Base-by-base conservation (phyloP, 2,113 vertebrate genomes). In the Apistogramma diplotaenia region DNA sequence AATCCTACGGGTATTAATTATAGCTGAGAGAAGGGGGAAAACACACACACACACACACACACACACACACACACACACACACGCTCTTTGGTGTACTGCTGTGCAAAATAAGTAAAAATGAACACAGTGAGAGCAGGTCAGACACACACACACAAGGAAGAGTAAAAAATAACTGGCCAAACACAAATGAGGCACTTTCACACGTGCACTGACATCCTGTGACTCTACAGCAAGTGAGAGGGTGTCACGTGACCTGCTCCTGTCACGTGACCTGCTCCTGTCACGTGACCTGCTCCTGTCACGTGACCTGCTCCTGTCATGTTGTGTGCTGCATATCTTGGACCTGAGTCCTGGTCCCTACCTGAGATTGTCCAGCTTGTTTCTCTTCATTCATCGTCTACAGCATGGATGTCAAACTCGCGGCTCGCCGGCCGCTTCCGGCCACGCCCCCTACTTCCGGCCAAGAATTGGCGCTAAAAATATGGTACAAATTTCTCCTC, bases 1-100 rank as follows among this genome's bases (percentile, higher is more conserved):
- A 82, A 86, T 90, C 87, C 87, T 91, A 54, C 15, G 79, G 89
- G 87, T 88, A 90, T 91, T 90, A 90, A 91, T 91, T 92, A 92
- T 73, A 77, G 80, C 71, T 11, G 70, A 57, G 75, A 77, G 53
- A 58, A 74, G 37, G 37, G 70, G 4, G 46, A 54, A 37, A 53
- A 29, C 19, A 62, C 74, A 60, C 71, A 59, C 57, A 72, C 82
- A 53, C 74, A 57, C 54, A 56, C 43, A 53, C 80, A 60, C 53
- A 74, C 75, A 55, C 61, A 49, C 75, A 59, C 62, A 74, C 83
- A 65, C 49, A 59, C 29, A 77, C 35, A 71, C 31, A 78, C 58
- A 19, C 29, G 18, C 62, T 54, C 23, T 16, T 61, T 49, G 53
- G 35, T 56, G 54, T 74, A 43, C 70, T 56, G 19, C 43, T 54